Conservation (phyloP, 2,113 vertebrate genomes). For the Gracilinanus agilis region DNA sequence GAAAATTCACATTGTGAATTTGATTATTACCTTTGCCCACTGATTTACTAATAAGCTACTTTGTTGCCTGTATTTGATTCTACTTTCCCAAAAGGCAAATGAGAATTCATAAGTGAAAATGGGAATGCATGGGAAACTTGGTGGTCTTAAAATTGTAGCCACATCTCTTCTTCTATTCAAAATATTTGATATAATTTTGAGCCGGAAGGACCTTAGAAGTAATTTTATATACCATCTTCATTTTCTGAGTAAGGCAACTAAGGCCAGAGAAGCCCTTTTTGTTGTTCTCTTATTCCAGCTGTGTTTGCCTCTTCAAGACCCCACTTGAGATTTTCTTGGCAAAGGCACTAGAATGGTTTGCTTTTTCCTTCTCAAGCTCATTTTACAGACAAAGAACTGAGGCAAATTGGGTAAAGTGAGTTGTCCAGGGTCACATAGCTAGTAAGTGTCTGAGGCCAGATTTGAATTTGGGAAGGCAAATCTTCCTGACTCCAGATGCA, state of each 20-base stretch:
- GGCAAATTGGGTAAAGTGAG: too few species aligned
- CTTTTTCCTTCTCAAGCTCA: too few species aligned
- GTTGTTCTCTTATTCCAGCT: too few species aligned
- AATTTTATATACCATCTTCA: neutral
- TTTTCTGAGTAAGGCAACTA: neutral
- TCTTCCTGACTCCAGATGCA: too few species aligned
- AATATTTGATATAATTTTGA: neutral
- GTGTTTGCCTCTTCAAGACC: too few species aligned
- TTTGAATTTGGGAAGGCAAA: too few species aligned
- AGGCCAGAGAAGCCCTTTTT: neutral
- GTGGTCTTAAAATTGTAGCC: constrained; percentile 26
- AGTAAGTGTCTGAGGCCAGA: too few species aligned
- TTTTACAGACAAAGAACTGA: too few species aligned
- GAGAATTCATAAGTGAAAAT: constrained; percentile 44
- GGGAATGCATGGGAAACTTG: constrained; percentile 14
- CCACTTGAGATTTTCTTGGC: too few species aligned
- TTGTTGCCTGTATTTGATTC: neutral
- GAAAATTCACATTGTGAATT: constrained; percentile 33
- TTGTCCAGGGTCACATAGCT: too few species aligned
- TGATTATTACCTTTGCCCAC: constrained; percentile 31
- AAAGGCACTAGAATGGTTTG: too few species aligned
- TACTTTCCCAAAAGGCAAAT: constrained; percentile 42
- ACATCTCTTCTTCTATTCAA: neutral
- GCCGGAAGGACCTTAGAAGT: too few species aligned
- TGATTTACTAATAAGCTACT: neutral